Evolutionary conservation across 2,888 invertebrate species (phyloP).

Genomic region (Dastarcus helophoroides): DNA sequence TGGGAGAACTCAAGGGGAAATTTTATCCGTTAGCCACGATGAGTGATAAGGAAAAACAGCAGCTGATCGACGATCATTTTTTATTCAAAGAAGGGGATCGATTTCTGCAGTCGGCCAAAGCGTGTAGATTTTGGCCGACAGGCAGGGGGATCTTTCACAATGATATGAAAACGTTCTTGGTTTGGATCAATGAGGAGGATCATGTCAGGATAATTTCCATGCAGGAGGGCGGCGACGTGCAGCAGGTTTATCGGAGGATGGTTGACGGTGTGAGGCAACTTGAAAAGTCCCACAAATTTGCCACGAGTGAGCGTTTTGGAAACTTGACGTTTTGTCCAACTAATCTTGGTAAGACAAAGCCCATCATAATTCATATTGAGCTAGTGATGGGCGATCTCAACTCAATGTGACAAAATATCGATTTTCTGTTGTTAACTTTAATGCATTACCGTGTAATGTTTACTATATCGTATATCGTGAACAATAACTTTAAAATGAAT

Average conservation of each 20-base stretch:
- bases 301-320: conserved; percentile 49
- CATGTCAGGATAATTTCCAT: conserved; percentile 94
- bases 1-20: conserved; percentile 74
- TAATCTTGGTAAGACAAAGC: conserved; percentile 37
- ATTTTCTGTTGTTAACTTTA: no score
- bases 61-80: conserved; percentile 94
- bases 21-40: conserved; percentile 89
- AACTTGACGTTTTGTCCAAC: conserved; percentile 64
- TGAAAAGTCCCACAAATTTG: conserved; percentile 42
- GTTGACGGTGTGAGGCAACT: conserved; percentile 41
- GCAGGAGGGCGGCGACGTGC: conserved; percentile 89
- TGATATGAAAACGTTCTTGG: conserved; percentile 86
- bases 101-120: conserved; percentile 80
- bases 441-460: no score
- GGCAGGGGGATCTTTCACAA: conserved; percentile 93
- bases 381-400: no score
- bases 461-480: no score
- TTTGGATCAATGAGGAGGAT: conserved; percentile 97
- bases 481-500: no score
- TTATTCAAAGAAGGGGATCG: conserved; percentile 93
- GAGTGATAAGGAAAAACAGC: conserved; percentile 85
- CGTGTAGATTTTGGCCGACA: conserved; percentile 90
- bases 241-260: conserved; percentile 52
- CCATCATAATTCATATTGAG: no score
- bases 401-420: no score